Percentiles rank a stretch among this genome's conserved stretches.
Conservation (phyloP, 2,888 invertebrate genomes). For the Tinea semifulvella region DNA sequence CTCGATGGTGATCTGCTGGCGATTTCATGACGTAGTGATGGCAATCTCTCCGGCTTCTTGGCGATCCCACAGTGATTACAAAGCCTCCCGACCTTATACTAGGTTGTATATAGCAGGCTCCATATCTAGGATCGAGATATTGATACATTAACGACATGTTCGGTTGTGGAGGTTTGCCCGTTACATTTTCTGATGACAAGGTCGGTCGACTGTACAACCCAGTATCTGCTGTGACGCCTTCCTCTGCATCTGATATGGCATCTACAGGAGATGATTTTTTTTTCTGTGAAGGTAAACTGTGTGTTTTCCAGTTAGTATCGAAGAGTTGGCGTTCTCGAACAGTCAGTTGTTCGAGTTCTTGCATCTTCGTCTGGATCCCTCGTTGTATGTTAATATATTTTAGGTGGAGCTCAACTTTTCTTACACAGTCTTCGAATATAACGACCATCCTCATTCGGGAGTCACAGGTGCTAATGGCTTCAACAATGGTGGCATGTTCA, state of each 20-base stretch:
- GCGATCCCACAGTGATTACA: slow-evolving; percentile 75
- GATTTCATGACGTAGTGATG: slow-evolving; percentile 73
- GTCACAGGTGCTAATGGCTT: slow-evolving; percentile 89
- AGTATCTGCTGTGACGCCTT: slow-evolving; percentile 48
- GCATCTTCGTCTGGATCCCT: slow-evolving; percentile 83
- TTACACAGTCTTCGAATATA: slow-evolving; percentile 94
- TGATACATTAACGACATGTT: slow-evolving; percentile 68
- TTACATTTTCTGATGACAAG: slow-evolving; percentile 83
- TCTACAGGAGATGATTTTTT: slow-evolving; percentile 71
- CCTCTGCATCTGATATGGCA: slow-evolving; percentile 48
- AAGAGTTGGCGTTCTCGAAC: slow-evolving; percentile 83
- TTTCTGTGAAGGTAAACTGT: slow-evolving; percentile 86
- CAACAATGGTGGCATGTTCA: slow-evolving; percentile 93
- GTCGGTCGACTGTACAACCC: slow-evolving; percentile 78
- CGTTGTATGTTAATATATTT: slow-evolving; percentile 90
- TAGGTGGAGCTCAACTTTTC: slow-evolving; percentile 93
- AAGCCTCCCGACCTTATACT: slow-evolving; percentile 74
- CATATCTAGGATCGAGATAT: slow-evolving; percentile 77
- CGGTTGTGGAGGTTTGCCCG: slow-evolving; percentile 52
- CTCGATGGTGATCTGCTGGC: slow-evolving; percentile 40
- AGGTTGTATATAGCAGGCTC: slow-evolving; percentile 74
- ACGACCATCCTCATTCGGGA: slow-evolving; percentile 95
- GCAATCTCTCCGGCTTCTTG: slow-evolving; percentile 71
- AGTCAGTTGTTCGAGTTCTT: slow-evolving; percentile 83
- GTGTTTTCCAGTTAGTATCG: slow-evolving; percentile 90